Base-by-base conservation (phyloP, 2,888 invertebrate genomes). In the Antheraea yamamai region DNA sequence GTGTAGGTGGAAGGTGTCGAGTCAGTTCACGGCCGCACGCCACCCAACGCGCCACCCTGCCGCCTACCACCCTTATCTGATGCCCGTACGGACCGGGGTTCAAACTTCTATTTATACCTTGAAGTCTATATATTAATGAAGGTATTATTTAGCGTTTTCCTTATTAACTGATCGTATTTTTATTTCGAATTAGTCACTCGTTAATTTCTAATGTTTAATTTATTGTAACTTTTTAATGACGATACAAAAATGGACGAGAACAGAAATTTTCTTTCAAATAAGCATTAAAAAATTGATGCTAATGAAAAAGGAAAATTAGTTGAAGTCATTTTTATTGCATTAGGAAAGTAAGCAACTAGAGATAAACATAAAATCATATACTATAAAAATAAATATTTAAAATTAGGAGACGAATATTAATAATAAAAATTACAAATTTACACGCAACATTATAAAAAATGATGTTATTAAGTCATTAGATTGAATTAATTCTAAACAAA, bases 1-100 rank as follows among this genome's bases (percentile, higher is more conserved):
- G 68, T 76, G 78, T 77, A 75, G 84, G 85, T 81, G 82, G 84
- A 84, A 81, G 87, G 90, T 94, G 88, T 92, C 92, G 92, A 77
- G 79, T 47, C 90, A 90, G 95, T 94, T 95, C 94, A 95, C 88
- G 94, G 94, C 89, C 92, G 85, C 81, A 72, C 75, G 73, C 72
- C 92, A 85, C 81, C 73, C 76, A 71, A 71, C 79, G 79, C 80
- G 76, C 80, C 81, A 81, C 81, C 79, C 83, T 76, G 23, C 80
- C 72, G 73, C 72, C 75, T 78, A 78, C 81, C 79, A 77, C 76
- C 79, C 78, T 79, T 79, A 81, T 80, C 79, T 77, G 76, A 82
- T 79, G 78, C 83, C 83, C 84, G 84, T 81, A 77, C 78, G 73
- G 76, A 80, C 66, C 79, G 68, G 79, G 80, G 81, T 82, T 80